Percentiles rank a stretch among this genome's conserved stretches.
These are phyloP conservation scores for Paragorgia papillata DNA, from an alignment of 92 coral and sea anemone species.

Conservation along the genomic window DNA sequence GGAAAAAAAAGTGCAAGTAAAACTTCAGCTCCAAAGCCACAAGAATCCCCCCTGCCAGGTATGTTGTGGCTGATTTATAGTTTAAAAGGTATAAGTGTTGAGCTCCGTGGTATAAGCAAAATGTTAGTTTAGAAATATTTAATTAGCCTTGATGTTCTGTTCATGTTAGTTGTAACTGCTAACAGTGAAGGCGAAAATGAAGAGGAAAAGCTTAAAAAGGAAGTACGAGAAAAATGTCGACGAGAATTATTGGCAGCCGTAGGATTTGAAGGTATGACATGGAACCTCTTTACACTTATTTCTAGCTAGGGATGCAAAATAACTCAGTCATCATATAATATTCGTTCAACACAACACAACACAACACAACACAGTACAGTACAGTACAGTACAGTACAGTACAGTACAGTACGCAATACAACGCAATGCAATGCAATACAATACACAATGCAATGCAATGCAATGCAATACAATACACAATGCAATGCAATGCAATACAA, in stretches of 20 bases:
- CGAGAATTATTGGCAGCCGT: slow-evolving; percentile 92
- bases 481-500: no score
- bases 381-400: no score
- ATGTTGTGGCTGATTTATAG: background rate
- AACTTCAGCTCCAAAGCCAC: slow-evolving; percentile 70
- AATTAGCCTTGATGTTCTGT: background rate
- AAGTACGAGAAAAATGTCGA: slow-evolving; percentile 72
- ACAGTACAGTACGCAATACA: no score
- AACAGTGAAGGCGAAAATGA: slow-evolving; percentile 80
- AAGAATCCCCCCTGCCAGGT: slow-evolving; percentile 93
- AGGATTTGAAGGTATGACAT: slow-evolving; percentile 75
- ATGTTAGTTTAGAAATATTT: background rate
- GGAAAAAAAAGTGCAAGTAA: slow-evolving; percentile 87
- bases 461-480: no score
- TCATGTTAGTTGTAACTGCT: slow-evolving; percentile 21
- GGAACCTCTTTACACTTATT: background rate
- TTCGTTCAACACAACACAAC: no score
- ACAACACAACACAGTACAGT: no score
- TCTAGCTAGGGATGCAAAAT: no score
- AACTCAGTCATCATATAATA: no score
- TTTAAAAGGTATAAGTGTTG: no score
- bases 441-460: no score
- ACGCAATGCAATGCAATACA: no score
- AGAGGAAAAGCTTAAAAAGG: slow-evolving; percentile 80
- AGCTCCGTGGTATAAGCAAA: no score